Evolutionary conservation across 1,140 invertebrate species (phyloP).

Genomic region (Heterodera carotae): DNA sequence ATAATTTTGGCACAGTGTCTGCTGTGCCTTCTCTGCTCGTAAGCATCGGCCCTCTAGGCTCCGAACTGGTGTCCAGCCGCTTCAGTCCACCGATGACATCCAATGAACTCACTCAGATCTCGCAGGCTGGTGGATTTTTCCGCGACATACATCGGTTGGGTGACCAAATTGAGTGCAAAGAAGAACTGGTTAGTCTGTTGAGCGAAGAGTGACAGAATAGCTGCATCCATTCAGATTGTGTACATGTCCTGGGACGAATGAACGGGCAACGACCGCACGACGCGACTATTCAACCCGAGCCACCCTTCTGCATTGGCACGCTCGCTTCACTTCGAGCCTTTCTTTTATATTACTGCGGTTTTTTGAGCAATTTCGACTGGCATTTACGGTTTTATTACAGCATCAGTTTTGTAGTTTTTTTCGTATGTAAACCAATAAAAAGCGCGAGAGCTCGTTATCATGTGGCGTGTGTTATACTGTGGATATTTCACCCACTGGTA

Average conservation of each 20-base stretch:
- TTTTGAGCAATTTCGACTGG: too few species aligned
- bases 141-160: conserved; percentile 19
- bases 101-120: conserved; percentile 26
- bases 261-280: neutral
- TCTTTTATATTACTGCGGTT: too few species aligned
- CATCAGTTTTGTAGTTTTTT: too few species aligned
- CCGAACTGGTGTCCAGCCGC: conserved; percentile 15
- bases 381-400: too few species aligned
- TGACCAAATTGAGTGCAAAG: conserved; percentile 37
- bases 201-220: conserved; percentile 9
- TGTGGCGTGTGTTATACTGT: too few species aligned
- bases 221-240: conserved; percentile 11
- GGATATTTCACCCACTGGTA: too few species aligned
- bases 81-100: neutral
- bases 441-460: too few species aligned
- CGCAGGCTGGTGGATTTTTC: conserved; percentile 18
- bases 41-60: neutral
- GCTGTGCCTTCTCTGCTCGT: conserved; percentile 7
- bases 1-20: neutral
- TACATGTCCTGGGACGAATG: conserved; percentile 11
- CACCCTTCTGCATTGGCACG: too few species aligned
- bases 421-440: too few species aligned
- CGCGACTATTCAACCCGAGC: too few species aligned
- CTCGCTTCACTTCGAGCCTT: too few species aligned
- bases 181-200: conserved; percentile 28